Conservation (phyloP, 1,140 invertebrate species). For the Tetraneura akinire region DNA sequence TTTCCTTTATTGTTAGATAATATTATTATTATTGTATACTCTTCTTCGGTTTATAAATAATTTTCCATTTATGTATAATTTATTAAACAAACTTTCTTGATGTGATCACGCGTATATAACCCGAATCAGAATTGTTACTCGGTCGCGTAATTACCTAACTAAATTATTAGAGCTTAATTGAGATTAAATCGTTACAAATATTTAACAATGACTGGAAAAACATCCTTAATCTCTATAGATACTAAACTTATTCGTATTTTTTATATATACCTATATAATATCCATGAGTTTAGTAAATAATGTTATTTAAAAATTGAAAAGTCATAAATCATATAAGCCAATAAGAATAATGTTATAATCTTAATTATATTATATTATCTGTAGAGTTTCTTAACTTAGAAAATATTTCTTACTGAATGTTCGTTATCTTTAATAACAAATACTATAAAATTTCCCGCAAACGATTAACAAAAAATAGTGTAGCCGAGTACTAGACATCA, state of each 20-base stretch:
- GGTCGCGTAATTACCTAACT: conserved; percentile 4
- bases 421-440: background rate
- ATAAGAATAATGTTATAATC: background rate
- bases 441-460: background rate
- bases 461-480: no score
- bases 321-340: background rate
- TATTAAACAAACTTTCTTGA: conserved; percentile 16
- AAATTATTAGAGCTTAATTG: background rate
- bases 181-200: conserved; percentile 13
- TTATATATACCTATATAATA: background rate
- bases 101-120: background rate
- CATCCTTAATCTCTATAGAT: conserved; percentile 6
- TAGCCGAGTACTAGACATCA: background rate
- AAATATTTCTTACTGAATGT: background rate
- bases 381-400: background rate
- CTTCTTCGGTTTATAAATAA: background rate
- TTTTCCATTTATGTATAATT: conserved; percentile 5
- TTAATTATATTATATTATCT: background rate
- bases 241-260: background rate
- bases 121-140: background rate
- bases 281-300: background rate
- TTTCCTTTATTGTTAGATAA: no score
- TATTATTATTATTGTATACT: no score
- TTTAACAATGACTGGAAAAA: background rate
- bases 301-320: background rate